phyloP scores from a whole-genome alignment of 2,113 vertebrate species.

The Felis catus region DNA sequence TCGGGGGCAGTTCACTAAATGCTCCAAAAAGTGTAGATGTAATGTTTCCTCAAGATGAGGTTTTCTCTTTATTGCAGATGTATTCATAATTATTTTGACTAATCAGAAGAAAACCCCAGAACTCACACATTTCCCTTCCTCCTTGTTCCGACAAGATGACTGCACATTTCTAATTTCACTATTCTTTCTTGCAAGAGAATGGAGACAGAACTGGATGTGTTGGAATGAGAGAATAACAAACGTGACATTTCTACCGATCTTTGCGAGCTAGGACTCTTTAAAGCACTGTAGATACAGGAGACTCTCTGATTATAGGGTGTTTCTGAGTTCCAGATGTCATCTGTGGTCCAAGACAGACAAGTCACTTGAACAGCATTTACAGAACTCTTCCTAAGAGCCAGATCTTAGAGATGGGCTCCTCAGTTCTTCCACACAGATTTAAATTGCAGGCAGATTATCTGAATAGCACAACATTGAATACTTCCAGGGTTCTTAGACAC shows the following conservation, averaged over 20 bases:
- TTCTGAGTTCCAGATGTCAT: neutral
- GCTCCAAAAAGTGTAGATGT: neutral
- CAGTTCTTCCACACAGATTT: neutral
- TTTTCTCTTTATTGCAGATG: neutral
- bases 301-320: neutral
- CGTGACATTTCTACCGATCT: neutral
- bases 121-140: neutral
- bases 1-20: neutral
- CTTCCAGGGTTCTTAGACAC: neutral
- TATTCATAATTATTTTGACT: neutral
- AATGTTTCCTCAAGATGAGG: neutral
- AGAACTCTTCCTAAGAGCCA: neutral
- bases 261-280: neutral
- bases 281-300: neutral
- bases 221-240: neutral
- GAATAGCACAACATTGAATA: neutral
- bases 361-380: neutral
- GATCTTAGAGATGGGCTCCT: neutral
- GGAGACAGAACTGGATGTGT: too few species aligned
- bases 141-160: neutral
- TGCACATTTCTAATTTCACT: neutral
- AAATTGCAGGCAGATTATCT: neutral
- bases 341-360: neutral
- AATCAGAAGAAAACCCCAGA: neutral
- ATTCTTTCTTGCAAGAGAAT: neutral